These are phyloP conservation scores for Philereme vetulata DNA, from an alignment of 2,888 invertebrate genomes.

Conservation along the genomic window DNA sequence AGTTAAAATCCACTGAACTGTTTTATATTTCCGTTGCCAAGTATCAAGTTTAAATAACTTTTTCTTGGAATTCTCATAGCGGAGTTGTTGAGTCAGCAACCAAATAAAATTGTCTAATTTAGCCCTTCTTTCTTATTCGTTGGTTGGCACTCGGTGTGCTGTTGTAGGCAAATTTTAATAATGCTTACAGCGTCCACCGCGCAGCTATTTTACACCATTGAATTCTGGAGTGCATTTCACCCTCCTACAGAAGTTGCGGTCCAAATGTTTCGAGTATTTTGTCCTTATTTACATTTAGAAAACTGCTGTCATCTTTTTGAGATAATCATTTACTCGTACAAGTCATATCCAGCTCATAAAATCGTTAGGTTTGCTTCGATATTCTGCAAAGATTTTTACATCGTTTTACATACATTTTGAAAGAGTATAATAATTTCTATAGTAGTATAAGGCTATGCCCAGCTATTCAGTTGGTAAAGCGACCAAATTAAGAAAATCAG, in stretches of 20 bases:
- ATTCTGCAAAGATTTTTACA: too few relatives aligned
- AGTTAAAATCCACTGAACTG: constrained; percentile 9
- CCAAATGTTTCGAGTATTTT: constrained; percentile 50
- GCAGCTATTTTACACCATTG: constrained; percentile 67
- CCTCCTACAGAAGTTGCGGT: constrained; percentile 50
- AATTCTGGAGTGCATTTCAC: constrained; percentile 66
- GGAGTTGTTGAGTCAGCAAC: constrained; percentile 61
- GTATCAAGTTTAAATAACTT: constrained; percentile 39
- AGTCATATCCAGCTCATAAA: too few relatives aligned
- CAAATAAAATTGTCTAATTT: constrained; percentile 70
- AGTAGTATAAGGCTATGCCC: too few relatives aligned
- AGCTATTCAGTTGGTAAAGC: constrained; percentile 10
- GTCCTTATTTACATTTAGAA: constrained; percentile 35
- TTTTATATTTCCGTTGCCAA: constrained; percentile 18
- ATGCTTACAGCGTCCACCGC: constrained; percentile 65
- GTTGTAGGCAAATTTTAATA: constrained; percentile 74
- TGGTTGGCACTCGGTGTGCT: constrained; percentile 61
- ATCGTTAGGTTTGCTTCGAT: too few relatives aligned
- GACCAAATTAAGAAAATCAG: constrained; percentile 39
- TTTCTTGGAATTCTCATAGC: constrained; percentile 42
- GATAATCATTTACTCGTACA: too few relatives aligned
- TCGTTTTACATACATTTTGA: too few relatives aligned
- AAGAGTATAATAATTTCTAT: too few relatives aligned
- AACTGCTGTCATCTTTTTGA: background rate
- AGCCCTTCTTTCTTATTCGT: constrained; percentile 63